phyloP scores from a whole-genome alignment of 2,888 invertebrate genomes.

The Hydroisotoma schaefferi region DNA sequence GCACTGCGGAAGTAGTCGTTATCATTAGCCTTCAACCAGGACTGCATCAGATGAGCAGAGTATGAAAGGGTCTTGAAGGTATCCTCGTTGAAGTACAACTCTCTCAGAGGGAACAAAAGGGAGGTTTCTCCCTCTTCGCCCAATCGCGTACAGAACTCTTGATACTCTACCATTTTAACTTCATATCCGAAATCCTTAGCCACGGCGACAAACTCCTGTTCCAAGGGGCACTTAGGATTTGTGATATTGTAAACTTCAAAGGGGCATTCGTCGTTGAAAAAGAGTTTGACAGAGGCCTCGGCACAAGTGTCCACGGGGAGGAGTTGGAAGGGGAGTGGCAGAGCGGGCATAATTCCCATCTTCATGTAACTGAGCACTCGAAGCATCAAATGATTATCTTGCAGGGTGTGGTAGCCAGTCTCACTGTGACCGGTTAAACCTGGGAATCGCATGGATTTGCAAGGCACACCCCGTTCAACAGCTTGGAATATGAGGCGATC shows the following conservation, averaged over 20 bases:
- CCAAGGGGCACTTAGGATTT: slow-evolving; percentile 3
- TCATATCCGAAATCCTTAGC: slow-evolving; percentile 16
- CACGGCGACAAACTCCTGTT: slow-evolving; percentile 13
- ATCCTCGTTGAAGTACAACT: slow-evolving; percentile 17
- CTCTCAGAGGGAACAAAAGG: slow-evolving; percentile 8
- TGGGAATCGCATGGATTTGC: slow-evolving; percentile 32
- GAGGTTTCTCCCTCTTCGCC: slow-evolving; percentile 13
- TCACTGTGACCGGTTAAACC: slow-evolving; percentile 28
- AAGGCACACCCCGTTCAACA: slow-evolving; percentile 30
- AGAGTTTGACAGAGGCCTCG: slow-evolving; percentile 16
- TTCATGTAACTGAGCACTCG: slow-evolving; percentile 28
- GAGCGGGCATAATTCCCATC: slow-evolving; percentile 14
- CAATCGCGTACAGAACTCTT: slow-evolving; percentile 7
- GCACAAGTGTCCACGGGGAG: slow-evolving; percentile 33
- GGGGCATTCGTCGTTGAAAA: slow-evolving; percentile 23
- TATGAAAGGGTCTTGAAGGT: background rate
- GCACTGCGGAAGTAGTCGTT: slow-evolving; percentile 14
- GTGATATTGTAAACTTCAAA: slow-evolving; percentile 34
- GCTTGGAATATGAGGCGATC: slow-evolving; percentile 33
- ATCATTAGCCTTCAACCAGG: background rate
- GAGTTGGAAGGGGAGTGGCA: slow-evolving; percentile 13
- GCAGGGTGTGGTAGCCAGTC: slow-evolving; percentile 25
- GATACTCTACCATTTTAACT: slow-evolving; percentile 11
- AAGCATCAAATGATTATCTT: slow-evolving; percentile 31
- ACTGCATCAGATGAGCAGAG: background rate